phyloP scores from a whole-genome alignment of 2,113 vertebrate species.

The Eudyptes chrysolophus region DNA sequence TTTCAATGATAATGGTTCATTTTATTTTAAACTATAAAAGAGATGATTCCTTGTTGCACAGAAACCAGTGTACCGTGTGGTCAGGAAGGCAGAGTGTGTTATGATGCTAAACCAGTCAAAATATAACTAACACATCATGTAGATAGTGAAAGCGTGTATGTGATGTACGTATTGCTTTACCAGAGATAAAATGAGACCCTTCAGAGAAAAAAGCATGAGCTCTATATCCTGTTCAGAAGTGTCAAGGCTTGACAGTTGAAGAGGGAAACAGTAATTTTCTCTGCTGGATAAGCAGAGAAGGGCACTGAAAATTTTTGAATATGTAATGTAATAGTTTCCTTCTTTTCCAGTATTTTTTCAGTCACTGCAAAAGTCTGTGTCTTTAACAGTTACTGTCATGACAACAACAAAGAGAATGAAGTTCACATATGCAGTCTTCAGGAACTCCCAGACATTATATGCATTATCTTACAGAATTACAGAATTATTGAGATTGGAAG shows the following conservation, averaged over 20 bases:
- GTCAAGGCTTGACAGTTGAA: not conserved
- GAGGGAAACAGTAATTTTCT: not conserved
- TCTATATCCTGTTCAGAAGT: not conserved
- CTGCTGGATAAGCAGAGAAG: not conserved
- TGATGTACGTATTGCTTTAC: not conserved
- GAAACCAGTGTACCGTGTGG: not conserved
- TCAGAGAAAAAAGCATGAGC: not conserved
- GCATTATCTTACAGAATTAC: not conserved
- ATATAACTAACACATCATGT: not conserved
- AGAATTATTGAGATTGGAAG: not conserved
- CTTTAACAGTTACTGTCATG: not conserved
- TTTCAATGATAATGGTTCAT: not conserved
- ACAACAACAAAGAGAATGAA: not conserved
- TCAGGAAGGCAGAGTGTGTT: not conserved
- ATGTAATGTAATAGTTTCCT: not conserved
- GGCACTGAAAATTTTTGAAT: not conserved
- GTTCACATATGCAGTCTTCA: not conserved
- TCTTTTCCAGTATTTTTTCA: not conserved
- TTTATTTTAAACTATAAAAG: not conserved
- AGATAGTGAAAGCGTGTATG: not conserved
- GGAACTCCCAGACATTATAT: not conserved
- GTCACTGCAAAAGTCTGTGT: not conserved
- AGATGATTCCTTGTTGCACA: not conserved
- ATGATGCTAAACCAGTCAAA: not conserved
- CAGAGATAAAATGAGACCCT: not conserved